Conservation (phyloP, 2,888 invertebrate genomes). For the Drosophila mulleri region DNA sequence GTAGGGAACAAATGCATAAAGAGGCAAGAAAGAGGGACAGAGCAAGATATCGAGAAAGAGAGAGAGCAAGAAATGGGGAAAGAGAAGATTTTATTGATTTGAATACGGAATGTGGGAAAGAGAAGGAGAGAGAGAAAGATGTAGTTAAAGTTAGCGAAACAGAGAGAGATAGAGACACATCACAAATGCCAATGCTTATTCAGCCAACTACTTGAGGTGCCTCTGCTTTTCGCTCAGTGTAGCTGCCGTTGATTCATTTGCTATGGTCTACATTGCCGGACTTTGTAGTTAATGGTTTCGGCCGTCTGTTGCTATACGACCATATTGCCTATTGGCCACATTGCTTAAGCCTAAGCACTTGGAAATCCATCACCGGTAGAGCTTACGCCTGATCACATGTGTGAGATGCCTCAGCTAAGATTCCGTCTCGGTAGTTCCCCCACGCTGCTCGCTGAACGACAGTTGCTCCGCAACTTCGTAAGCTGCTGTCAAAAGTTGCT, state of each 20-base stretch:
- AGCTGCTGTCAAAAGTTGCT: conserved; percentile 33
- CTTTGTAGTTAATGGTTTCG: conserved; percentile 34
- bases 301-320: conserved; percentile 1
- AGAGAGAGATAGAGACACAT: too few relatives aligned
- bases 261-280: conserved; percentile 19
- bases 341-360: conserved; percentile 34
- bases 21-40: not conserved
- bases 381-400: conserved; percentile 12
- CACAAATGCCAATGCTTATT: too few relatives aligned
- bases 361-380: conserved; percentile 37
- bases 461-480: conserved; percentile 1
- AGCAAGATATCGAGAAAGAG: not conserved
- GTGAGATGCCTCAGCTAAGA: conserved; percentile 1
- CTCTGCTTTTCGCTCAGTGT: conserved; percentile 33
- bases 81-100: too few relatives aligned
- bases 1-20: too few relatives aligned
- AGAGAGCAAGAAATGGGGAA: not conserved
- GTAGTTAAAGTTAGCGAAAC: too few relatives aligned
- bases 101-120: not conserved
- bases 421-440: not conserved
- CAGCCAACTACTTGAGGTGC: not conserved
- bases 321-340: conserved; percentile 25
- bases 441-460: not conserved
- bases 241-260: conserved; percentile 24
- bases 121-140: too few relatives aligned